Percentiles rank a stretch among this genome's conserved stretches.
Evolutionary conservation across 2,888 invertebrate species (phyloP).

Genomic region (Cataglyphis albicans): DNA sequence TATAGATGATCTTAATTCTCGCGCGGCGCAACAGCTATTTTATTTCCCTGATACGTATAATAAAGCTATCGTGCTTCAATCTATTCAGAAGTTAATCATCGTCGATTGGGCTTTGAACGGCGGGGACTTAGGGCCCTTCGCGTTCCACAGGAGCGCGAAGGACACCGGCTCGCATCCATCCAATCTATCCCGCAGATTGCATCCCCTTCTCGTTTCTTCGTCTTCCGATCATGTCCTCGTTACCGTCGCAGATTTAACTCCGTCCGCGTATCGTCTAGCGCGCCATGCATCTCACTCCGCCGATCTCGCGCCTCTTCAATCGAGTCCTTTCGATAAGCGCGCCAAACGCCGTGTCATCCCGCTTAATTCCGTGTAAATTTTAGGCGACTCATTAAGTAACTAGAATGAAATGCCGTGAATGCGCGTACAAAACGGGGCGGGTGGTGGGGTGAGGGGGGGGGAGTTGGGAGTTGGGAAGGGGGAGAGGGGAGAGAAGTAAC

Average conservation of each 20-base stretch:
- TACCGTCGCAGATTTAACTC: slow-evolving; percentile 51
- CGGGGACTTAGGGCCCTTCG: slow-evolving; percentile 27
- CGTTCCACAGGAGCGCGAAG: not conserved
- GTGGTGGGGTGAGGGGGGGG: too few species aligned
- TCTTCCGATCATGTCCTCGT: slow-evolving; percentile 45
- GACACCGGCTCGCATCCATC: not conserved
- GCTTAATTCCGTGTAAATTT: slow-evolving; percentile 57
- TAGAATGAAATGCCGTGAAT: slow-evolving; percentile 51
- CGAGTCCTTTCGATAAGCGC: slow-evolving; percentile 54
- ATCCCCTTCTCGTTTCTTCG: slow-evolving; percentile 3
- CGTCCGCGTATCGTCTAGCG: slow-evolving; percentile 40
- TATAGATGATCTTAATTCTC: not conserved
- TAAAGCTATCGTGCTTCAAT: slow-evolving; percentile 14
- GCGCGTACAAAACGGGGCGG: slow-evolving; percentile 39
- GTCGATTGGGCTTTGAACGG: slow-evolving; percentile 34
- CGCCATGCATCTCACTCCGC: slow-evolving; percentile 37
- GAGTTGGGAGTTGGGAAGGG: too few species aligned
- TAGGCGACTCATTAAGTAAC: slow-evolving; percentile 58
- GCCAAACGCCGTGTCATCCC: slow-evolving; percentile 56
- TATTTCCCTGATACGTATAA: slow-evolving; percentile 12
- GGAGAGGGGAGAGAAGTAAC: slow-evolving; percentile 23
- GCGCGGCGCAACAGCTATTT: not conserved
- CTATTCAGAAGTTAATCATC: slow-evolving; percentile 47
- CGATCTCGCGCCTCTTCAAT: slow-evolving; percentile 53
- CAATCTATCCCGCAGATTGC: not conserved